Evolutionary conservation across 2,888 invertebrate species (phyloP).

Genomic region (Cephus nigrinus): DNA sequence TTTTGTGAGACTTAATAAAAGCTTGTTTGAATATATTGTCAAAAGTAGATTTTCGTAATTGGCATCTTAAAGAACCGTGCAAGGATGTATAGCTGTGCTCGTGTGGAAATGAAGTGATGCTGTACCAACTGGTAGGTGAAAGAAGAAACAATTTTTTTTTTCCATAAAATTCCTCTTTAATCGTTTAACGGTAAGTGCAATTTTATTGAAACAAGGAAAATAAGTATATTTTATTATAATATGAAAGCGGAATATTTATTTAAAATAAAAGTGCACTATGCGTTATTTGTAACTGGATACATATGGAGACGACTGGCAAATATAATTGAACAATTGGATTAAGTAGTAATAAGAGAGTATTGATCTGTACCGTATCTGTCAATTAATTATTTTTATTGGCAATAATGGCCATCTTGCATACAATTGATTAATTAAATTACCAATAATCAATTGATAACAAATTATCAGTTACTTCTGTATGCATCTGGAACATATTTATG

Average conservation of each 20-base stretch:
- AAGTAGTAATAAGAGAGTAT: not conserved
- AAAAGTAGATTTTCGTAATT: not conserved
- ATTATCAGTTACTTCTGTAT: not conserved
- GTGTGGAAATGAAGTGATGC: constrained; percentile 25
- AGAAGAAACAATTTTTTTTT: not conserved
- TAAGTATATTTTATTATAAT: not conserved
- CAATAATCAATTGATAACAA: not conserved
- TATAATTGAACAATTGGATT: not conserved
- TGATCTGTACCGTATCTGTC: not conserved
- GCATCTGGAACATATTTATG: not conserved
- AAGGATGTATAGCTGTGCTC: not conserved
- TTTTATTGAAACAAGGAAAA: not conserved
- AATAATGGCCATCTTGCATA: not conserved
- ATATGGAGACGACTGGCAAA: not conserved
- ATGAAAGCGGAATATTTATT: no score
- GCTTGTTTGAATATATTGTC: not conserved
- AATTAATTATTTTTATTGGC: not conserved
- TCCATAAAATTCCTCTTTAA: not conserved
- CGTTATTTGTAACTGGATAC: no score
- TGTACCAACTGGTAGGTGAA: constrained; percentile 16
- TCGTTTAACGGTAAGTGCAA: not conserved
- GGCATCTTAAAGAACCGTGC: not conserved
- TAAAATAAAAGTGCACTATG: no score
- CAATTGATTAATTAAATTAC: not conserved
- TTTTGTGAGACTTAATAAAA: not conserved